Evolutionary conservation across 2,113 vertebrate species (phyloP), one percentile per base, ranked within the genome.

Genomic region (Tragulus kanchil): DNA sequence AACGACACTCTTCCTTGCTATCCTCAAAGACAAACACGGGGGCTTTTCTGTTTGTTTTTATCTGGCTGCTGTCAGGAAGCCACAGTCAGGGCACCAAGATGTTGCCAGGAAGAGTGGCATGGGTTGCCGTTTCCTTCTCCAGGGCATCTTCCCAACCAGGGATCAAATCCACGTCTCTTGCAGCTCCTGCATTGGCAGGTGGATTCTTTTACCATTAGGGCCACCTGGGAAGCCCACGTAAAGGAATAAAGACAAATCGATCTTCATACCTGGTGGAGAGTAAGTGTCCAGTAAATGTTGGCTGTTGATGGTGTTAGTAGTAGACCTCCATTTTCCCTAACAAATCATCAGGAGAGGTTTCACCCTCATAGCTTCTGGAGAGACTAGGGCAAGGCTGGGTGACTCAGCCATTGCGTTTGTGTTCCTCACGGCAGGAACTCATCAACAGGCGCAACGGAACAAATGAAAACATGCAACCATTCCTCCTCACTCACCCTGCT

Each of bases 321-420:
- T 59, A 25, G 67, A 96, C 87, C 92, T 84, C 56, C 56, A 50
- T 73, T 42, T 95, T 85, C 65, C 21, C 23, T 82, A 28, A 85
- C 52, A 71, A 84, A 56, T 69, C 48, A 48, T 83, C 31, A 67
- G 59, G 64, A 78, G 48, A 23, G 19, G 42, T 71, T 71, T 78
- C 23, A 54, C 8, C 25, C 17, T 36, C 5, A 0, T 25, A 62
- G 64, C 42, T 45, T 14, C 13, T 26, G 6, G 21, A 69, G 45
- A 90, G 61, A 82, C 6, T 42, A 25, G 15, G 42, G n/a, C 48
- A 19, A 45, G 62, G 42, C 13, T 6, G 0, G 21, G 75, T 52
- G 62, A 81, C 5, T 28, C 56, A 15, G 77, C 3, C 62, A 31
- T 52, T 5, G 6, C 1, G 1, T 48, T 26, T 82, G 19, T 64